Base-by-base conservation (phyloP, 2,888 invertebrate genomes). In the Cantharis lateralis region DNA sequence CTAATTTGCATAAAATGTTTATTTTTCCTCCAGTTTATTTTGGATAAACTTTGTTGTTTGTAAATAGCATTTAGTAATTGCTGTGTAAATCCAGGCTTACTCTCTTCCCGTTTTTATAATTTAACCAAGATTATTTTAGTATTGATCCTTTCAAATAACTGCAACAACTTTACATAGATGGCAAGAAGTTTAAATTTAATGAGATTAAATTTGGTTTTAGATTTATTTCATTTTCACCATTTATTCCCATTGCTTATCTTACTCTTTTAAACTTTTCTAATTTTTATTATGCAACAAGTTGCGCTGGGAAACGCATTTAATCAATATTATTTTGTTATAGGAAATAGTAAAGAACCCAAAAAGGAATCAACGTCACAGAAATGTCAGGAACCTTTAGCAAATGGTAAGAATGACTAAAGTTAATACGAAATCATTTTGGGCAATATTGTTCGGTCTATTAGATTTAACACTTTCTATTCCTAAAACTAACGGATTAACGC, bases 361-460 rank as follows among this genome's bases (percentile, higher is more conserved):
- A 93, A 93, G 89, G 94, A 94, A 87, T 91, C 91, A 81, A 92
- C 93, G 77, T 93, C 93, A 74, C 93, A 93, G 69, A 93, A 93
- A 80, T 92, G 87, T 91, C 92, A 86, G 89, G 92, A 88, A 82
- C 62, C 75, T 11, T 86, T 86, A 76, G 83, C 85, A 61, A 92
- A 91, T 87, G 92, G 92, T 92, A 83, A 90, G 91, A 86, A 68
- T 11, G n/a, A 15, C 11, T 64, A 48, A 48, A 48, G n/a, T 48
- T 48, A 48, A n/a, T 48, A 48, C n/a, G 7, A 48, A 48, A n/a
- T 2, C 48, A 9, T 48, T 48, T 48, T 48, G n/a, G 48, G 26
- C 26, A 32, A 4, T n/a, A n/a, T 7, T n/a, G 7, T 48, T 48
- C n/a, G 48, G 48, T 48, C 48, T n/a, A 48, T 48, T 48, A 48